Evolutionary conservation across 2,113 vertebrate genomes (phyloP).

Genomic region (Antechinus flavipes): DNA sequence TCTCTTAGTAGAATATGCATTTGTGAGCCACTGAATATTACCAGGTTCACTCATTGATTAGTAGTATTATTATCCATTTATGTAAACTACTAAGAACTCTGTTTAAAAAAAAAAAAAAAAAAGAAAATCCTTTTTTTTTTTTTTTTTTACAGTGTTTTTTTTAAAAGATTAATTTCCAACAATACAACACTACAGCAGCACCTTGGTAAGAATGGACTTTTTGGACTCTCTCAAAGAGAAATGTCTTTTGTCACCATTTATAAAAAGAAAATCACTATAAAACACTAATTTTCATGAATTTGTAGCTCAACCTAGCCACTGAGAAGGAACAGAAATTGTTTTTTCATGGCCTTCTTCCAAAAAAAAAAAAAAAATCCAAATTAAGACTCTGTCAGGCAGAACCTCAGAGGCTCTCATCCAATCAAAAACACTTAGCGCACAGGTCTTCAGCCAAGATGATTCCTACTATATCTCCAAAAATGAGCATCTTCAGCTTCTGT

Average conservation of each 20-base stretch:
- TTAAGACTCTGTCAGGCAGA: constrained; percentile 14
- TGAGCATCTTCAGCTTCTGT: neutral
- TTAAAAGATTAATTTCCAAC: constrained; percentile 36
- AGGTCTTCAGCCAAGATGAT: neutral
- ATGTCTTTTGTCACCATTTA: neutral
- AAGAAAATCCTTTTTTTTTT: too few relatives aligned
- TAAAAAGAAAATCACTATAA: constrained; percentile 28
- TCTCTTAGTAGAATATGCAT: constrained; percentile 28
- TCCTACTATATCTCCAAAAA: constrained; percentile 31
- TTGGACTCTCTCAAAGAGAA: constrained; percentile 51
- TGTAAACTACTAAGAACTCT: neutral
- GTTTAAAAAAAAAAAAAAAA: neutral
- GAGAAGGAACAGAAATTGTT: constrained; percentile 36
- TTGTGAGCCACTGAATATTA: constrained; percentile 30
- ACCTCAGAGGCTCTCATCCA: constrained; percentile 10
- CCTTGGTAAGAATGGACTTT: neutral
- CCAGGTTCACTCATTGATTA: neutral
- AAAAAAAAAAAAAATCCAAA: neutral
- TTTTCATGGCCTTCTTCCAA: neutral
- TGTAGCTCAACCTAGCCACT: neutral
- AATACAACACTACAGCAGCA: neutral
- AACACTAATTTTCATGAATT: constrained; percentile 15
- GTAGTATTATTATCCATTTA: constrained; percentile 34
- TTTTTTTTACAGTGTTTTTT: neutral
- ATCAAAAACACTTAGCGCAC: constrained; percentile 17